A percentile compares a stretch with the other conserved stretches of the same genome.
Conservation (phyloP, 1,140 invertebrate species). For the Steinernema feltiae region DNA sequence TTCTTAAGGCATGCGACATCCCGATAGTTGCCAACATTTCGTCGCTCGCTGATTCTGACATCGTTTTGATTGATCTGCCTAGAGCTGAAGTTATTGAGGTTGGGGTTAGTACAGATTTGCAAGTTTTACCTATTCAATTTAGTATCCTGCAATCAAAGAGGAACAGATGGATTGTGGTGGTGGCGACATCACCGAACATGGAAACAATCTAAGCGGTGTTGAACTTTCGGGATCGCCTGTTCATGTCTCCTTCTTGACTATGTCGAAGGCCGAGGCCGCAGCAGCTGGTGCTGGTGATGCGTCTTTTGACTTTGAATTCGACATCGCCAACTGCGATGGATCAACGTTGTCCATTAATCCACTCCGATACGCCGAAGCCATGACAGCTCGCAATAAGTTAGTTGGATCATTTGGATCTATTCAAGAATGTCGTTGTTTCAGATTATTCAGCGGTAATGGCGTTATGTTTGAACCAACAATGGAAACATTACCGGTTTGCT, state of each 20-base stretch:
- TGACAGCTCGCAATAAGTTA: constrained; percentile 7
- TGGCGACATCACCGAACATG: neutral
- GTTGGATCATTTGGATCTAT: neutral
- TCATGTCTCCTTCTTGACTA: constrained; percentile 13
- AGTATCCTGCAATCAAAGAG: neutral
- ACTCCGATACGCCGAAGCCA: neutral
- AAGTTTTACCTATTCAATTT: neutral
- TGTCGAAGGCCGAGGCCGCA: constrained; percentile 5
- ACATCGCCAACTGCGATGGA: neutral
- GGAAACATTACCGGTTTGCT: neutral
- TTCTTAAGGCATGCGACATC: neutral
- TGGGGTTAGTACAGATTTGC: neutral
- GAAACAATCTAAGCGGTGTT: neutral
- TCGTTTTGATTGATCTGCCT: neutral
- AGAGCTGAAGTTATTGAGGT: neutral
- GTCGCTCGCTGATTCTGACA: neutral
- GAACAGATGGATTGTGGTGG: neutral
- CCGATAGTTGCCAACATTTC: neutral
- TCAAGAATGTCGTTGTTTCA: neutral
- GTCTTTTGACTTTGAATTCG: neutral
- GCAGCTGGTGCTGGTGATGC: neutral
- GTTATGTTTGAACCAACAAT: neutral
- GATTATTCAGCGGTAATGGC: neutral
- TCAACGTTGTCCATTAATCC: neutral
- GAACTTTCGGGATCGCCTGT: neutral